Base-by-base conservation (phyloP, 2,797 vertebrate genomes). In the Microtus obscurus region DNA sequence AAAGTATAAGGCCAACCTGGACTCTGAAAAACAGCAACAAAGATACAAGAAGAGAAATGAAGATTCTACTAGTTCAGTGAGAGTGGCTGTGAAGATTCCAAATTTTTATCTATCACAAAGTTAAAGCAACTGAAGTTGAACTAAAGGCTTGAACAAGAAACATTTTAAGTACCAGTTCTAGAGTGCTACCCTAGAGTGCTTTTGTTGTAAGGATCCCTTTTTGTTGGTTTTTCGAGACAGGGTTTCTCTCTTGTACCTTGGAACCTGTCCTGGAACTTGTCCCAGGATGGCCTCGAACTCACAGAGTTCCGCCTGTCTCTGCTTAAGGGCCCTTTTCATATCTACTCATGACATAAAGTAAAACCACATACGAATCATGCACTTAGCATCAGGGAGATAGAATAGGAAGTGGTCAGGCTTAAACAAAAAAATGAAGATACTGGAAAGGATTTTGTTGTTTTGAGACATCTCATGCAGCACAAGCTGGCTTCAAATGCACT, bases 21-120 rank as follows among this genome's bases (percentile, higher is more conserved):
- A 82, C 80, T 29, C 63, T 25, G 29, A 85, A 85, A 85, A 40
- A 40, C 40, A 67, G 63, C 31, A 25, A 85, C 34, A 85, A 67
- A 34, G 43, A 67, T 37, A 37, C 19, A 37, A 34, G 65, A 73
- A 31, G 43, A 51, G 6, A 69, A 34, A 19, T 9, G 43, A 71
- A 53, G 48, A 87, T 51, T 87, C 56, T 90, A n/a, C 23, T 90
- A 93, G 88, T 53, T 51, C 31, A 92, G 5, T 27, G 29, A 11
- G 34, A 82, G 31, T 93, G 93, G 65, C 31, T 93, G 3, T 81
- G 37, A 96, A 87, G 7, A 96, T 93, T 89, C 74, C 51, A 34
- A 96, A 93, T 80, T 95, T 43, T 69, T 96, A 31, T 86, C 89
- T 87, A n/a, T n/a, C n/a, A n/a, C 71, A 81, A 25, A 96, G 65